Conservation (phyloP, 2,113 vertebrate genomes). For the Phainopepla nitens region DNA sequence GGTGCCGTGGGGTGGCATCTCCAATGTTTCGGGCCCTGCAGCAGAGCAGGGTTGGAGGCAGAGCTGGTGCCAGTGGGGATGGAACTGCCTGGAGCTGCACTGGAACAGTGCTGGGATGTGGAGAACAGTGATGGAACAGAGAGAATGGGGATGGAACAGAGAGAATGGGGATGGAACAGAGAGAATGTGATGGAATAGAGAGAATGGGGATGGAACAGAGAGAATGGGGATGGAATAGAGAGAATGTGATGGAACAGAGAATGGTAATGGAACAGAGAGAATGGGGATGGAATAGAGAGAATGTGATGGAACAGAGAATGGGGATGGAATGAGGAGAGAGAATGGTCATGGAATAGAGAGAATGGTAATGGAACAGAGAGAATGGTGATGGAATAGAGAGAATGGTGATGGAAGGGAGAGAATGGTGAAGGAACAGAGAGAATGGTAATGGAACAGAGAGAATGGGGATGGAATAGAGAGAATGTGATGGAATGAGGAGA, state of each 20-base stretch:
- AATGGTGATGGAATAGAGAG: background rate
- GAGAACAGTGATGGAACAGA: background rate
- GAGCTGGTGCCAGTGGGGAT: background rate
- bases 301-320: background rate
- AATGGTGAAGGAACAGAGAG: too few relatives aligned
- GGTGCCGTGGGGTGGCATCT: rapidly evolving
- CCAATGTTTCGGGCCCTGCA: background rate
- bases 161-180: too few relatives aligned
- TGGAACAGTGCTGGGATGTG: background rate
- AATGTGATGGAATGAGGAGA: background rate
- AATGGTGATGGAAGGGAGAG: too few relatives aligned
- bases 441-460: background rate
- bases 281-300: too few relatives aligned
- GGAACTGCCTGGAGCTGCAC: background rate
- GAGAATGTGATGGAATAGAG: background rate
- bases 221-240: too few relatives aligned
- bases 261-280: background rate
- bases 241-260: too few relatives aligned
- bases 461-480: too few relatives aligned
- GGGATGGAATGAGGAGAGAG: too few relatives aligned
- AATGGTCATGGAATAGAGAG: background rate
- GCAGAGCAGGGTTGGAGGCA: background rate
- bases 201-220: background rate
- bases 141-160: background rate
- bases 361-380: too few relatives aligned